A percentile compares a stretch with the other conserved stretches of the same genome.
Evolutionary conservation across 1,140 invertebrate genomes (phyloP).

Genomic region (Drosophila nigromelanica): DNA sequence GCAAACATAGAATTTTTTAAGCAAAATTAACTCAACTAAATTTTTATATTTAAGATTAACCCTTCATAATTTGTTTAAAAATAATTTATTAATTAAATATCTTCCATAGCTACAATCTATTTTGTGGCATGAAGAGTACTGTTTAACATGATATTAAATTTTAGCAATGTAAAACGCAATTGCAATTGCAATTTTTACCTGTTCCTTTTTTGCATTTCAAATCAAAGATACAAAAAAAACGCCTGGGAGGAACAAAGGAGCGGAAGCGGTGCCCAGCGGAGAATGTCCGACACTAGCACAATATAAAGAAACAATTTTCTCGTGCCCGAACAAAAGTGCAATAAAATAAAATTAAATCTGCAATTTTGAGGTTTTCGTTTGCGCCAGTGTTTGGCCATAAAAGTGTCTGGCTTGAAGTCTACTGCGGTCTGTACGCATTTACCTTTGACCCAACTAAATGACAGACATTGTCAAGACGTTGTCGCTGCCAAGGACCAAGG

Average conservation of each 20-base stretch:
- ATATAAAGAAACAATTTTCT: conserved; percentile 76
- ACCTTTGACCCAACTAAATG: conserved; percentile 73
- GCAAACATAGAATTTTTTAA: too few species aligned
- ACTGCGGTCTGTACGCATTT: conserved; percentile 45
- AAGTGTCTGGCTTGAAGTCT: conserved; percentile 70
- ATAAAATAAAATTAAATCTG: conserved; percentile 83
- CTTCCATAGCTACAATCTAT: too few species aligned
- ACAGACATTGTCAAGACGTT: conserved; percentile 42
- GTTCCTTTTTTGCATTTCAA: conserved; percentile 41
- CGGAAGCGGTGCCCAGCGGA: not conserved
- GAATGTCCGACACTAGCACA: not conserved
- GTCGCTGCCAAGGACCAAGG: conserved; percentile 1
- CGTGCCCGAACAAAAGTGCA: conserved; percentile 54
- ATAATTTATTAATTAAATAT: too few species aligned
- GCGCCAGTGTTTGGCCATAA: conserved; percentile 71
- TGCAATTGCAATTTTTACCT: conserved; percentile 30
- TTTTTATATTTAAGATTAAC: too few species aligned
- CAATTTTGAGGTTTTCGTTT: conserved; percentile 75
- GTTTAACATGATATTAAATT: not conserved
- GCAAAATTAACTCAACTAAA: too few species aligned
- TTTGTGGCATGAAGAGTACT: too few species aligned
- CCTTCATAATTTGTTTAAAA: too few species aligned
- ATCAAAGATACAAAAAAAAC: conserved; percentile 30
- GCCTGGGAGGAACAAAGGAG: not conserved
- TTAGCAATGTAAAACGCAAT: not conserved